phyloP scores from a whole-genome alignment of 2,113 vertebrate genomes.

The Sialia sialis region DNA sequence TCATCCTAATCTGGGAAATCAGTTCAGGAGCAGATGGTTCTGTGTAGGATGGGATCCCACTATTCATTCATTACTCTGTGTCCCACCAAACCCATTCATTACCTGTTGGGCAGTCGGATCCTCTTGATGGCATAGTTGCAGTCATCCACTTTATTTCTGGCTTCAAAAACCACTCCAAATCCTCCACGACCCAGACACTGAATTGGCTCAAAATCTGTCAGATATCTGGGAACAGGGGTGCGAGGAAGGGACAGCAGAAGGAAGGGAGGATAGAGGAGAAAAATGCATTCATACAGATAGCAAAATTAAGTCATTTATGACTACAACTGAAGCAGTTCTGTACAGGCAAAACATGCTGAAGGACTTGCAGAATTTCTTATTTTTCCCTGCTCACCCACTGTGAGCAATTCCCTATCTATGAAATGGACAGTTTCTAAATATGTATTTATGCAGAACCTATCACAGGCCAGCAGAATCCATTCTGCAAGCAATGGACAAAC shows the following conservation, averaged over 20 bases:
- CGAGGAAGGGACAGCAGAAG: background rate
- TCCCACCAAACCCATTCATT: background rate
- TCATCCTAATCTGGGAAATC: background rate
- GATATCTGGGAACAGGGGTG: constrained; percentile 75
- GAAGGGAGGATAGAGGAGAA: background rate
- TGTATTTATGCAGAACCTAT: background rate
- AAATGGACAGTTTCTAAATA: background rate
- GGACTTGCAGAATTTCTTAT: background rate
- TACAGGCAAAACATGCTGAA: background rate
- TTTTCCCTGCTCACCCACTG: background rate
- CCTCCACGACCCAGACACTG: constrained; percentile 96
- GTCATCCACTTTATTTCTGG: constrained; percentile 97
- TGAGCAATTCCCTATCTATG: background rate
- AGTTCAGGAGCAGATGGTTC: constrained; percentile 13
- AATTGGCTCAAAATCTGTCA: constrained; percentile 96
- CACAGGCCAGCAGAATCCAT: background rate
- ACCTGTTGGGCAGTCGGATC: constrained; percentile 97
- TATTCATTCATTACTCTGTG: background rate
- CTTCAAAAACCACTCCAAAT: constrained; percentile 97
- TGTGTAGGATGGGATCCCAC: background rate
- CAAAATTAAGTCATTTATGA: background rate
- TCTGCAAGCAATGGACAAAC: background rate
- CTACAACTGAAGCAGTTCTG: background rate
- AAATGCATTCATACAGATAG: background rate
- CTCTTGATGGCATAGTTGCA: constrained; percentile 99